Percentiles rank a stretch among this genome's conserved stretches.
Conservation (phyloP, 1,140 invertebrate species). For the Papilio aristodemus region DNA sequence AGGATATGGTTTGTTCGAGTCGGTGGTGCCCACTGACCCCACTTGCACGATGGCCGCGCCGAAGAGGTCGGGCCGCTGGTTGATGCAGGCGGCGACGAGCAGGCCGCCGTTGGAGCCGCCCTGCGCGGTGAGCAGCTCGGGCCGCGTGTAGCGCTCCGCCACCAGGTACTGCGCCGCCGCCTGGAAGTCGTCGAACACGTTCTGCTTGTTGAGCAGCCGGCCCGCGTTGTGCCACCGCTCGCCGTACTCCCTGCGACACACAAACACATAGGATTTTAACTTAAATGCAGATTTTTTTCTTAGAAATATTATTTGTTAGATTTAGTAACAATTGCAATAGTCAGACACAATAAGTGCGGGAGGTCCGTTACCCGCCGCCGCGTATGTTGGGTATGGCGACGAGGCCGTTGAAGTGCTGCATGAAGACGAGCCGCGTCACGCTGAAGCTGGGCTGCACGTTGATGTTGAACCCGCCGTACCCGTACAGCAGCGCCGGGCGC, state of each 20-base stretch:
- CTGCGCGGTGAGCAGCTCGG: constrained; percentile 91
- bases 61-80: constrained; percentile 97
- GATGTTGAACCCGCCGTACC: constrained; percentile 98
- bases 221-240: constrained; percentile 98
- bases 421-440: constrained; percentile 91
- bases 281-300: too few relatives aligned
- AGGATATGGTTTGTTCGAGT: too few relatives aligned
- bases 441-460: constrained; percentile 93
- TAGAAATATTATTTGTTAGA: too few relatives aligned
- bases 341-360: too few relatives aligned
- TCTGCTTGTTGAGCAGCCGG: constrained; percentile 96
- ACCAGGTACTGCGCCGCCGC: constrained; percentile 95
- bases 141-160: constrained; percentile 88
- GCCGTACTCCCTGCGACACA: constrained; percentile 92
- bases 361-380: constrained; percentile 88
- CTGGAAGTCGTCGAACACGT: constrained; percentile 98
- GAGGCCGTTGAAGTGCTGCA: constrained; percentile 94
- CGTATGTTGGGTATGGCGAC: constrained; percentile 96
- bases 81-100: constrained; percentile 94
- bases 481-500: constrained; percentile 93
- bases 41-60: constrained; percentile 95
- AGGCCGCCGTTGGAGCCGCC: constrained; percentile 98
- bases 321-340: too few relatives aligned
- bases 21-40: constrained; percentile 91
- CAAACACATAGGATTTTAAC: constrained; percentile 8